Evolutionary conservation across 2,797 vertebrate species (phyloP), one percentile per base, ranked within the genome.

Genomic region (Urosaurus nigricauda): DNA sequence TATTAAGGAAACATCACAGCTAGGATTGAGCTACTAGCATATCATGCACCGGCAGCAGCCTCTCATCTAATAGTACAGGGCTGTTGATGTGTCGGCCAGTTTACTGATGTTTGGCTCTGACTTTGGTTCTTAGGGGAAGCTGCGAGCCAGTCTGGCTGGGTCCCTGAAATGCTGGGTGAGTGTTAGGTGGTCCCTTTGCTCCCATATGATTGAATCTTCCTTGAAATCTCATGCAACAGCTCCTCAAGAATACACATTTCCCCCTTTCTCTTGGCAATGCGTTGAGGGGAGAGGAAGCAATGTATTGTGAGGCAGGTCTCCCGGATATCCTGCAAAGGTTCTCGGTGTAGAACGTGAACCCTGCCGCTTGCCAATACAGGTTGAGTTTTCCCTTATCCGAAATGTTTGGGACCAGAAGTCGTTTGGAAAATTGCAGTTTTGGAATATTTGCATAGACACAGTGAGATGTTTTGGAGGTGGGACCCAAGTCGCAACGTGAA

Each of bases 291-390:
- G 92, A 79, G 88, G 94, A 96, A 96, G 86, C 82, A 80, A 87
- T 85, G 95, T 91, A 95, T 96, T 95, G 92, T 95, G 84, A 87
- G 79, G 43, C 0, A 65, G 88, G 94, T 92, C 95, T 94, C 89
- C 94, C 90, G 94, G 94, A 95, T 92, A 95, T 96, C 95, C 94
- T 94, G 90, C 68, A 0, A 90, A 43, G 5, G 92, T 78, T 81
- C 88, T 78, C 0, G 9, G 87, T 86, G 92, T 92, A 70, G 90
- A 94, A 94, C 89, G 21, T 5, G 82, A 82, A 92, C 53, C 0
- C 14, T 92, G 74, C 51, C 1, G 0, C 81, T 82, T 93, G 88
- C 89, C 91, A 91, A 90, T 26, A 9, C 47, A 51, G 47, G 47
- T 51, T 51, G 47, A 9, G 47, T 51, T 8, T n/a, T 51, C 47